A percentile compares a stretch with the other conserved stretches of the same genome.
These are phyloP conservation scores for Dasysyrphus tricinctus DNA, from an alignment of 2,888 invertebrate genomes.

Conservation along the genomic window DNA sequence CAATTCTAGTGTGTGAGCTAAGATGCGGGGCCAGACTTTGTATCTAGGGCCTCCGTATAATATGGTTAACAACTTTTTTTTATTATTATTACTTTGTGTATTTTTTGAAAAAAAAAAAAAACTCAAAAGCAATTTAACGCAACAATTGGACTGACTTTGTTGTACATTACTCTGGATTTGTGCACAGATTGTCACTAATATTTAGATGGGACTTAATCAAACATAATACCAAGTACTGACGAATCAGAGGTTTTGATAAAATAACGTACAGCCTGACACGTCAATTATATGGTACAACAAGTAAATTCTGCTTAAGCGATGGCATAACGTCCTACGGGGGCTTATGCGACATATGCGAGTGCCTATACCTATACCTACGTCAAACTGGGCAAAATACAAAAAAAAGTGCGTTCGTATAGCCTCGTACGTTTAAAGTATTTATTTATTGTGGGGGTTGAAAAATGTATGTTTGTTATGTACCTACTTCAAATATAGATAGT, in stretches of 20 bases:
- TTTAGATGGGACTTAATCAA: conserved; percentile 74
- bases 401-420: conserved; percentile 29
- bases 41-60: conserved; percentile 64
- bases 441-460: conserved; percentile 8
- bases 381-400: neutral
- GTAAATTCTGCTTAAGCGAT: conserved; percentile 29
- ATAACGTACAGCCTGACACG: conserved; percentile 68
- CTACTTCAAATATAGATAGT: neutral
- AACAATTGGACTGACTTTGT: conserved; percentile 69
- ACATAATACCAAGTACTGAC: conserved; percentile 65
- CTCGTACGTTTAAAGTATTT: neutral
- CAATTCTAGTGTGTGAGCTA: conserved; percentile 57
- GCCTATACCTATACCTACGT: neutral
- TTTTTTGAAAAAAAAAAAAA: conserved; percentile 37
- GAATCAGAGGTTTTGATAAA: conserved; percentile 67
- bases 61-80: conserved; percentile 47
- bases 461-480: neutral
- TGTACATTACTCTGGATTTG: conserved; percentile 66
- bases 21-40: conserved; percentile 73
- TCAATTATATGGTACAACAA: conserved; percentile 48
- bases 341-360: neutral
- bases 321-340: conserved; percentile 26
- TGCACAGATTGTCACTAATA: conserved; percentile 73
- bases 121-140: conserved; percentile 68
- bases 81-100: neutral